Base-by-base conservation (phyloP, 2,888 invertebrate genomes). In the Coecobrya sp. region DNA sequence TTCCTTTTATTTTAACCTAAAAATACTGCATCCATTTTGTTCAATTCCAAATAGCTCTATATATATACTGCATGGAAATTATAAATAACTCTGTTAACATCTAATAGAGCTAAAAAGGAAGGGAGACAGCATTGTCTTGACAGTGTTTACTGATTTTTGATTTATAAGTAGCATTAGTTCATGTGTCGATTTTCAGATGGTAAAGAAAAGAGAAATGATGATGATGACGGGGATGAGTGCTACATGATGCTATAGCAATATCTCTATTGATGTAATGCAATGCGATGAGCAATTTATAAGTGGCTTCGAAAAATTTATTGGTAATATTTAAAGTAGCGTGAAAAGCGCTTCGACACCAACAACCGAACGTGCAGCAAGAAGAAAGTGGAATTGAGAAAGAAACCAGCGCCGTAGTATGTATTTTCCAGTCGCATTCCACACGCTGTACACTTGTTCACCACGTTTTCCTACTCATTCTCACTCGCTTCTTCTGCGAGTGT, bases 221-320 rank as follows among this genome's bases (percentile, higher is more conserved):
- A 49, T 86, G 52, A 22, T 49, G 73, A 27, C 68, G 22, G 30
- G 11, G 81, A 82, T 91, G 86, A 70, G 70, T 70, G 82, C 68
- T 25, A 76, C 65, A 88, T 92, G 88, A 65, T 85, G 84, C 59
- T 76, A 45, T 27, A 68, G 81, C 30, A 59, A 62, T 55, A 25
- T 27, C 45, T 13, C n/a, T n/a, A 55, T 70, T 62, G 49, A 45
- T 87, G 25, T 79, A 55, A 62, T 62, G 19, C 79, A n/a, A 87
- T 87, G 22, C 82, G 93, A 95, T 94, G 94, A 95, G 94, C 94
- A 94, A 94, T 94, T 94, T 94, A 94, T 94, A 94, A 94, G 93
- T 94, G 93, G 93, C 93, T 94, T 93, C 88, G 93, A 59, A 76
- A 94, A 89, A 94, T 95, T 95, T 95, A 94, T 95, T 93, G 94